Conservation (phyloP, 2,888 invertebrate genomes). For the Biston betularia region DNA sequence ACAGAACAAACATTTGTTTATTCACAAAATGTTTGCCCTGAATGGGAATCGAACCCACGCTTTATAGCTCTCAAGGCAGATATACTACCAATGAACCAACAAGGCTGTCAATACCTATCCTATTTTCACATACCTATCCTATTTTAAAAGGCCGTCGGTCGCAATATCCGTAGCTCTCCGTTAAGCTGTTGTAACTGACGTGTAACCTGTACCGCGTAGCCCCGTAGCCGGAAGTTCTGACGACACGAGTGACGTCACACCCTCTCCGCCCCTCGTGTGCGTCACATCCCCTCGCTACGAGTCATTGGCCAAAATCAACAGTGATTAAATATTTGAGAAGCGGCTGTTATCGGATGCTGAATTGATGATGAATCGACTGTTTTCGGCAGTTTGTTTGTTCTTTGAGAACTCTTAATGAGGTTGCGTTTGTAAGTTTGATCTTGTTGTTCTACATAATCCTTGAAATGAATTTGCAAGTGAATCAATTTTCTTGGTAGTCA, state of each 20-base stretch:
- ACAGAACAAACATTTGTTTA: too few relatives aligned
- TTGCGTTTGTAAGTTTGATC: slow-evolving; percentile 15
- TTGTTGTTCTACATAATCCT: slow-evolving; percentile 8
- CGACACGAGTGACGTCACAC: slow-evolving; percentile 76
- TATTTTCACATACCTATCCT: neutral
- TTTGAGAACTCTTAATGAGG: slow-evolving; percentile 16
- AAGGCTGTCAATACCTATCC: too few relatives aligned
- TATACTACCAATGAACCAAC: too few relatives aligned
- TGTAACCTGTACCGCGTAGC: slow-evolving; percentile 23
- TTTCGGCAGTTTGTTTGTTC: slow-evolving; percentile 21
- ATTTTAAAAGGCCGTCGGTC: slow-evolving; percentile 25
- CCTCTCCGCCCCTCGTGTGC: slow-evolving; percentile 66
- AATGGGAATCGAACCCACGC: too few relatives aligned
- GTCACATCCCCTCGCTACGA: slow-evolving; percentile 63
- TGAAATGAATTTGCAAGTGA: neutral
- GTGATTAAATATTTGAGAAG: slow-evolving; percentile 53
- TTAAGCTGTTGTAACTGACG: slow-evolving; percentile 51
- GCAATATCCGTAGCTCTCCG: slow-evolving; percentile 36
- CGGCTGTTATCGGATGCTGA: slow-evolving; percentile 14
- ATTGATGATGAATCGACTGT: slow-evolving; percentile 25
- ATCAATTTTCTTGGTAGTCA: neutral
- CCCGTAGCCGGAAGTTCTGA: slow-evolving; percentile 55
- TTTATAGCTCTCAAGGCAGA: too few relatives aligned
- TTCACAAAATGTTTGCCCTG: too few relatives aligned
- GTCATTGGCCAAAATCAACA: slow-evolving; percentile 75